Evolutionary conservation across 2,113 vertebrate genomes (phyloP), one percentile per base, ranked within the genome.

Genomic region (Tinamus guttatus): DNA sequence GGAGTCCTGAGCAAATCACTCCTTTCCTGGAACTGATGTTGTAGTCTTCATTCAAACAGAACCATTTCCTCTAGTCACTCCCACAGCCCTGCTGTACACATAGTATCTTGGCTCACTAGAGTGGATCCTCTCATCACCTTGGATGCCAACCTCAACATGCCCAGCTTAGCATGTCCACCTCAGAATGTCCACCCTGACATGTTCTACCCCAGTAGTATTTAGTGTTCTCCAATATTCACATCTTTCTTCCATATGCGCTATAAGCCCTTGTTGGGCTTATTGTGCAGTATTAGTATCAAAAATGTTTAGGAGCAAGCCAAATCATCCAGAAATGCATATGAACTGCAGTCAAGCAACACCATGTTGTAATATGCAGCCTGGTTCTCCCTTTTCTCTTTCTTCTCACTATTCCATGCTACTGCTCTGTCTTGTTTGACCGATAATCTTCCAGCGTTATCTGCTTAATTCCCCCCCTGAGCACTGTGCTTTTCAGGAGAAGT

Each of bases 401-500:
- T 62, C 54, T 51, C 13, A 3, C 0, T 36, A 52, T 62, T 7
- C 36, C 27, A 62, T 11, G 7, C 1, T 76, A 40, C 25, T 49
- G 0, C 49, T 49, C 13, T 3, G 16, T 62, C 8, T 67, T 77
- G 30, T 59, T 41, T 65, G 54, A 69, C n/a, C 30, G 24, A 85
- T 83, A 20, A 28, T 13, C 13, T 79, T 82, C 19, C 40, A 62
- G 6, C 21, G 15, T 69, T 18, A 81, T 28, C 77, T 65, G 18
- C 6, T 0, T 25, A 0, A 0, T 47, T 30, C 16, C 74, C 13
- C 13, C 40, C 11, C 18, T 34, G 17, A 65, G 28, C 3, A 56
- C 15, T 43, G 27, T 47, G 9, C 0, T 0, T 65, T 91, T 90
- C 80, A 10, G 17, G 30, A 90, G 40, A 38, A 45, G 10, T 3